A percentile compares a stretch with the other conserved stretches of the same genome.
phyloP scores from a whole-genome alignment of 2,113 vertebrate species.

The Eolophus roseicapilla region DNA sequence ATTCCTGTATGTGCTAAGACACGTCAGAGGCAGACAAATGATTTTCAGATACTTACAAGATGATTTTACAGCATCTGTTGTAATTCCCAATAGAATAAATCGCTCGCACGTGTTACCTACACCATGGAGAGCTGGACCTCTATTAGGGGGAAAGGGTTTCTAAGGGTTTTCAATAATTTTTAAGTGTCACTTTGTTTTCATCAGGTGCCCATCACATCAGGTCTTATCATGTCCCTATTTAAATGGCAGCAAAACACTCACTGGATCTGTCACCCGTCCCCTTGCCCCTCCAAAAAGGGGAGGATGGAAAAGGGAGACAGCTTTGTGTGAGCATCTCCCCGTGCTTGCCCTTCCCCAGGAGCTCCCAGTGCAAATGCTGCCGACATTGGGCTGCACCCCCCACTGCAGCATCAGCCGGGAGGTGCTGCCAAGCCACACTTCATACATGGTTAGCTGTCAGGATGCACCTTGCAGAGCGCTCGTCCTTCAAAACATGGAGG shows the following conservation, averaged over 20 bases:
- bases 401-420: rapidly evolving
- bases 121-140: background rate
- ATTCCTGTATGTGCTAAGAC: slow-evolving; percentile 39
- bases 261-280: background rate
- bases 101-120: background rate
- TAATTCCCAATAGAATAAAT: background rate
- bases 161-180: background rate
- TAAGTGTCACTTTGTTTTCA: background rate
- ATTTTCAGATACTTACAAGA: slow-evolving; percentile 2
- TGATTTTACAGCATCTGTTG: slow-evolving; percentile 10
- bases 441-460: background rate
- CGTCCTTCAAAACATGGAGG: rapidly evolving
- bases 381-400: background rate
- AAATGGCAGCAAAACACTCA: background rate
- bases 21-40: slow-evolving; percentile 2
- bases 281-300: background rate
- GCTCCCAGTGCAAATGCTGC: background rate
- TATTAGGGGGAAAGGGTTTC: background rate
- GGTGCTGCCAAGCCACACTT: background rate
- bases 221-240: background rate
- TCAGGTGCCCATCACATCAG: background rate
- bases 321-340: background rate
- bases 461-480: background rate
- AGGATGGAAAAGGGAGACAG: background rate
- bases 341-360: background rate